These are phyloP conservation scores for Torymus aiolomorphi DNA, from an alignment of 2,888 invertebrate species.

Conservation along the genomic window DNA sequence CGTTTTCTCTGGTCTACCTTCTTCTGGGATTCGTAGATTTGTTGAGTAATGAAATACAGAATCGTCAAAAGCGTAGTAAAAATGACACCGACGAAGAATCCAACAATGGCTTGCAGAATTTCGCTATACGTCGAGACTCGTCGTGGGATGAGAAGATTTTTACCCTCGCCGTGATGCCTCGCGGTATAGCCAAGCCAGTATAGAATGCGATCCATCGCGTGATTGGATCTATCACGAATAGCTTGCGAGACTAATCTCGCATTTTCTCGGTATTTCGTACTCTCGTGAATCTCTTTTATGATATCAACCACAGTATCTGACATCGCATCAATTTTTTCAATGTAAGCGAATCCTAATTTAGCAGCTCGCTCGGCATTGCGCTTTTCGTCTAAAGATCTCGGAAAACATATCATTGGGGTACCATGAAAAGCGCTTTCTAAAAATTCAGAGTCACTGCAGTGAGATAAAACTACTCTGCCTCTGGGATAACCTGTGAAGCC, in stretches of 20 bases:
- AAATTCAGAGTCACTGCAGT: conserved; percentile 71
- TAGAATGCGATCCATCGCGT: conserved; percentile 69
- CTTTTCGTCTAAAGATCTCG: conserved; percentile 67
- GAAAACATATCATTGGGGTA: conserved; percentile 72
- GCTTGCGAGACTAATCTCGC: conserved; percentile 69
- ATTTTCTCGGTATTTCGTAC: conserved; percentile 66
- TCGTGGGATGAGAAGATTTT: conserved; percentile 63
- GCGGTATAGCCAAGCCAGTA: conserved; percentile 71
- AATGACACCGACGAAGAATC: conserved; percentile 67
- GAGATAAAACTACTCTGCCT: conserved; percentile 69
- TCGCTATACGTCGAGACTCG: conserved; percentile 66
- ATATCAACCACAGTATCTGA: conserved; percentile 60
- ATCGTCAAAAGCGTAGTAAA: conserved; percentile 58
- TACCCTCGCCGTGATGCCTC: conserved; percentile 65
- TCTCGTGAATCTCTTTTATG: conserved; percentile 66
- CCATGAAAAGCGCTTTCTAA: conserved; percentile 71
- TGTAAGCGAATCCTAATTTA: conserved; percentile 66
- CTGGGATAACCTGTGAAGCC: conserved; percentile 67
- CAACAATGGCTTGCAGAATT: conserved; percentile 66
- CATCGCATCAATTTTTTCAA: conserved; percentile 59
- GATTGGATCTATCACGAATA: conserved; percentile 70
- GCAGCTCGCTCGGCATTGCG: conserved; percentile 66
- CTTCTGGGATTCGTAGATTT: conserved; percentile 28
- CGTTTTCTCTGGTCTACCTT: conserved; percentile 38
- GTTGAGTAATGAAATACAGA: conserved; percentile 57